Evolutionary conservation across 2,888 invertebrate genomes (phyloP), one percentile per base, ranked within the genome.

Genomic region (Allolobophora icterica): DNA sequence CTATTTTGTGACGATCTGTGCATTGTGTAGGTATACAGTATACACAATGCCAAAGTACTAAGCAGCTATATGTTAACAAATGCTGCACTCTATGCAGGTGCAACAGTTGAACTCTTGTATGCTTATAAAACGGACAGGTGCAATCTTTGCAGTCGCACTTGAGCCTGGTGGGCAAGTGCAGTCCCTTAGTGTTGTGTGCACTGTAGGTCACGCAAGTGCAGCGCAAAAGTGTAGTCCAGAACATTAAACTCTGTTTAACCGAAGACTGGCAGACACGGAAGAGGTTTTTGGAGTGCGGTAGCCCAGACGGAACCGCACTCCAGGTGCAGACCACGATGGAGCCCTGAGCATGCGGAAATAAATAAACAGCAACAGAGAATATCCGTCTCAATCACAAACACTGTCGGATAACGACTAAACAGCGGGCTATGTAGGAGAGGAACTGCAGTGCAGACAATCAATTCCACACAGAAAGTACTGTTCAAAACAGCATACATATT

Each of bases 291-390:
- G 71, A 71, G 71, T 71, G 71, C n/a, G 71, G n/a, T 11, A 71
- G 71, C n/a, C 71, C 11, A 71, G 71, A 71, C 71, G 71, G 71
- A 71, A 71, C 71, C 71, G 30, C 71, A 71, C 71, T 71, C 71
- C 71, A 71, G 30, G 71, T 71, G 71, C 71, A 71, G 71, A 71
- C 71, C 6, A 71, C 17, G n/a, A 71, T 71, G 52, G 21, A 52
- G 71, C n/a, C n/a, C 8, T 8, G 30, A 71, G 71, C 71, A 71
- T 30, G 71, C 30, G n/a, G 71, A 71, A 71, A 71, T 71, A 71
- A 71, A 71, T 71, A 71, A 71, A 71, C 71, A 71, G 71, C 71
- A 71, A 71, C n/a, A n/a, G 71, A 71, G 24, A n/a, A 71, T 71
- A 71, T 30, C 71, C 71, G 71, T n/a, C n/a, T 71, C 71, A 71